Evolutionary conservation across 2,113 vertebrate species (phyloP), one percentile per base, ranked within the genome.

Genomic region (Sapayoa aenigma): DNA sequence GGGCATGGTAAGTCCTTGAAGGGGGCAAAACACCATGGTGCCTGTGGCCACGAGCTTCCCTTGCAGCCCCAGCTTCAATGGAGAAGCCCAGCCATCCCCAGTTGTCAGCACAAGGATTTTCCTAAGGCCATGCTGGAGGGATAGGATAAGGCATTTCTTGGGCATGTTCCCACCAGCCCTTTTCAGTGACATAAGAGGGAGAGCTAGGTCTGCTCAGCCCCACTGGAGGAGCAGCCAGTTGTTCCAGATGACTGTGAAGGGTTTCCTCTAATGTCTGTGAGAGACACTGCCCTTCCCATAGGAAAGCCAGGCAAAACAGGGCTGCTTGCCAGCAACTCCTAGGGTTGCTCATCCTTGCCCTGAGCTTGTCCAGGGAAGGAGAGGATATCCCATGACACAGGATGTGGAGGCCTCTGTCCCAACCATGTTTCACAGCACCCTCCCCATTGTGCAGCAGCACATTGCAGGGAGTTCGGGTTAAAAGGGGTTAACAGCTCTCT

Each of bases 401-500:
- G 65, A 27, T 59, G 72, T 16, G 16, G 55, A 76, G 87, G 90
- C 50, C 78, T 84, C 75, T 9, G 1, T 59, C 58, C 76, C 41
- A 4, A 2, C 49, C 2, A 16, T 23, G 73, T 80, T 1, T 1
- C 5, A 25, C 67, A 77, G 60, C n/a, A 24, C 58, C 90, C 46
- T 39, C 80, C 95, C 93, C 87, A 44, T 82, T 55, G 90, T 96
- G 87, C 27, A 24, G 89, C 75, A n/a, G 92, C 75, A 44, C 52
- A 47, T 96, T 96, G 93, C 74, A 97, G 95, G 77, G 91, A 95
- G 95, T 97, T 94, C 95, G 97, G 97, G 97, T 97, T 98, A 96
- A 98, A 98, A 98, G 97, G 98, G 98, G 98, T 98, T 98, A 98
- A 98, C 97, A 97, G 96, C 96, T 96, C 98, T 98, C 97, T 98